A percentile compares a stretch with the other conserved stretches of the same genome.
Conservation (phyloP, 2,888 invertebrate genomes). For the Ashinkailepas kermadecensis region DNA sequence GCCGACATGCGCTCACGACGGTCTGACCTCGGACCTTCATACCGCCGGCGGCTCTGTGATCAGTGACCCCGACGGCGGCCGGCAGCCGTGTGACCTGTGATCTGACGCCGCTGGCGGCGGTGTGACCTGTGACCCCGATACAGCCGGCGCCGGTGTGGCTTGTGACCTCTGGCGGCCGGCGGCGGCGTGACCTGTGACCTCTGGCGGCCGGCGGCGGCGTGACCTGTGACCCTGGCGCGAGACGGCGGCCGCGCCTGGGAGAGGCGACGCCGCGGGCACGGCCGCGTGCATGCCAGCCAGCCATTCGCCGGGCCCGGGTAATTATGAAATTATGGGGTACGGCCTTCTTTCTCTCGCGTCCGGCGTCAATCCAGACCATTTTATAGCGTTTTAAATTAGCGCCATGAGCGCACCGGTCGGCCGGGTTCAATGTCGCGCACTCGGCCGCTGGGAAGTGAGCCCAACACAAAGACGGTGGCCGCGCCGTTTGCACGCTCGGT, state of each 20-base stretch:
- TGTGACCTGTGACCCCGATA: neutral
- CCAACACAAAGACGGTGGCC: too few relatives aligned
- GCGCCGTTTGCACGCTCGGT: too few relatives aligned
- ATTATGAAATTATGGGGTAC: slow-evolving; percentile 14
- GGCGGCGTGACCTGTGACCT: neutral
- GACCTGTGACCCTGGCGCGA: neutral
- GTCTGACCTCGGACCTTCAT: too few relatives aligned
- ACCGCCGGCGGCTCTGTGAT: too few relatives aligned
- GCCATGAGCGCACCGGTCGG: neutral
- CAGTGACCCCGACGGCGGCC: neutral
- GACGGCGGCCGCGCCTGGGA: neutral
- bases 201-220: neutral
- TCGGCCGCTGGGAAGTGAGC: too few relatives aligned
- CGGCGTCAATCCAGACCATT: neutral
- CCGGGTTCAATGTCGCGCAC: neutral
- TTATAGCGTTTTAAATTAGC: slow-evolving; percentile 20
- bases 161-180: neutral
- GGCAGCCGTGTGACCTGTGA: neutral
- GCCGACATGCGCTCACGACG: too few relatives aligned
- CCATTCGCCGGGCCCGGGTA: neutral
- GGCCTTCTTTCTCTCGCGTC: slow-evolving; percentile 2
- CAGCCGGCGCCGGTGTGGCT: neutral
- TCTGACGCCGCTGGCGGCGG: neutral
- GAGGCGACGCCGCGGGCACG: neutral
- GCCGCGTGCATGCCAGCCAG: neutral